Evolutionary conservation across 2,888 invertebrate species (phyloP), one percentile per base, ranked within the genome.

Genomic region (Fragum fragum): DNA sequence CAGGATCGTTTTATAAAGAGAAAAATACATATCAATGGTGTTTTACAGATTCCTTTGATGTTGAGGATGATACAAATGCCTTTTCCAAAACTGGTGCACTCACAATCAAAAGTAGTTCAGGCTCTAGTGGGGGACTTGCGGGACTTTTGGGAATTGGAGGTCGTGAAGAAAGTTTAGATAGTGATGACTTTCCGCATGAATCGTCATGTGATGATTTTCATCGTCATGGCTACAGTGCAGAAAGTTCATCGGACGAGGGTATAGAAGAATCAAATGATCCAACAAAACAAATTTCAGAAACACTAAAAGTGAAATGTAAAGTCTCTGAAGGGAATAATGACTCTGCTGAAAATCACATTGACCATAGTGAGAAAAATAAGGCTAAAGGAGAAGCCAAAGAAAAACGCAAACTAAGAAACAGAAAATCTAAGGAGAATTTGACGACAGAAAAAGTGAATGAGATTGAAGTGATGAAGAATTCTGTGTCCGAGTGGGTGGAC

Each of bases 11-110:
- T 36, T 36, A 9, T 9, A 36, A 36, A 36, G 32, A 9, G 32
- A 9, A 6, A 9, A 36, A 36, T 36, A 36, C 3, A 36, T 3
- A 3, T 36, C 9, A 6, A 36, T 36, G 3, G 3, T 36, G 9
- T 61, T 61, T 32, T 5, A 29, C 86, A 93, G 93, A 93, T 66
- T 91, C 89, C 7, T 87, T 84, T 74, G 93, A 93, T 28, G 87
- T 86, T 82, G 76, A 76, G 32, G 93, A 93, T 72, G 93, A 93
- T 79, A 90, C 91, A 42, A 93, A 92, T 86, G 93, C 92, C 23
- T 94, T 94, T 80, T 90, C 93, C 16, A 91, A 92, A 81, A 93
- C 94, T 14, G 93, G 93, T 23, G 94, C 94, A 7, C 88, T 94
- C 42, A 94, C 94, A n/a, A 94, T 94, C 57, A 93, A 92, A 72